Conservation (phyloP, 2,113 vertebrate species). For the Euleptes europaea region DNA sequence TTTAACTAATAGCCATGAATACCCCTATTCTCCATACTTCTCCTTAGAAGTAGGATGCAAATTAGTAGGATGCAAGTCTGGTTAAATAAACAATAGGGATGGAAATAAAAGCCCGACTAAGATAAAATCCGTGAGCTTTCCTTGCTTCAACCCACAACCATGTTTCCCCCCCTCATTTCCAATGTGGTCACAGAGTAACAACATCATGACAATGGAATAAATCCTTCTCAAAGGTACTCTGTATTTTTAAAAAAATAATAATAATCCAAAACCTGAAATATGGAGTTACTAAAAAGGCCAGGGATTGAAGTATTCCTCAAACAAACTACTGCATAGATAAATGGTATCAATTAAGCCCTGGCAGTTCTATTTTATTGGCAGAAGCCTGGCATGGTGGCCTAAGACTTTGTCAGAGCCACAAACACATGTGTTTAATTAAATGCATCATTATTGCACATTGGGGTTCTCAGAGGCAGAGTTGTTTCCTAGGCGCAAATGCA, state of each 20-base stretch:
- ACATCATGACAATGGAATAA: not conserved
- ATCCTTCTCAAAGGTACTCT: not conserved
- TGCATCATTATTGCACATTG: not conserved
- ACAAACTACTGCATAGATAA: constrained; percentile 19
- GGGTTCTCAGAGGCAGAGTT: constrained; percentile 1
- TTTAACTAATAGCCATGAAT: no score
- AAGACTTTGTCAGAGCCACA: not conserved
- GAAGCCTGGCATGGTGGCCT: not conserved
- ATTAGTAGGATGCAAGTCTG: no score
- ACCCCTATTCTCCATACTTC: no score
- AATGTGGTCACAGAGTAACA: not conserved
- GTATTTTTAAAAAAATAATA: not conserved
- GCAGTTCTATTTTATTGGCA: not conserved
- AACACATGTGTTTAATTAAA: constrained; percentile 17
- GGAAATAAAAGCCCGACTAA: not conserved
- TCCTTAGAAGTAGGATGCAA: no score
- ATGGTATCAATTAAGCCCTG: constrained; percentile 21
- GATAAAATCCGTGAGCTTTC: not conserved
- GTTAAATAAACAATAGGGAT: not conserved
- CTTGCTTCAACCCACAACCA: not conserved
- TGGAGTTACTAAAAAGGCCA: not conserved
- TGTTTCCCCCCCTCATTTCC: not conserved
- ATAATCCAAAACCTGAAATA: not conserved
- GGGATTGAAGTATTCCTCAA: not conserved
- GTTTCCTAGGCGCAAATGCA: not conserved